Conservation (phyloP, 2,113 vertebrate genomes). For the Erpornis zantholeuca region DNA sequence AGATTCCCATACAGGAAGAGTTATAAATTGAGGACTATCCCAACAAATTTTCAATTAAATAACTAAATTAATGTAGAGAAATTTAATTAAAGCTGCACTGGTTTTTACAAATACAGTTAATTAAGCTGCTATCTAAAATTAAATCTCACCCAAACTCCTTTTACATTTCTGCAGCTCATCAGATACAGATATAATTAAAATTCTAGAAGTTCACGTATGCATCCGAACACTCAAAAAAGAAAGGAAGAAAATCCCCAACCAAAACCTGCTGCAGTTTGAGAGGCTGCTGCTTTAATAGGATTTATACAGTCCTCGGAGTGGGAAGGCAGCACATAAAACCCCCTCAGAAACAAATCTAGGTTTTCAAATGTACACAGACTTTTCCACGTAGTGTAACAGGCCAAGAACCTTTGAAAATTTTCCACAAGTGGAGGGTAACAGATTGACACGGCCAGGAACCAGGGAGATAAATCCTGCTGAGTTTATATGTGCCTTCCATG, state of each 20-base stretch:
- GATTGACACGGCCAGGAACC: not conserved
- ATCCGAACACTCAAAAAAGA: constrained; percentile 46
- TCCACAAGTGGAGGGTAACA: constrained; percentile 25
- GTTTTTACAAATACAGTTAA: constrained; percentile 78
- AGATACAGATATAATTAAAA: constrained; percentile 77
- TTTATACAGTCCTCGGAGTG: constrained; percentile 21
- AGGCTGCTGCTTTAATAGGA: constrained; percentile 51
- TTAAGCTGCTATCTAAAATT: constrained; percentile 80
- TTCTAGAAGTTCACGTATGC: constrained; percentile 65
- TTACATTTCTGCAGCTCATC: constrained; percentile 71
- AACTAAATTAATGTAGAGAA: constrained; percentile 72
- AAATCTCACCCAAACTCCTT: constrained; percentile 74
- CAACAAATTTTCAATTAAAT: constrained; percentile 77
- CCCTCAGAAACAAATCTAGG: constrained; percentile 32
- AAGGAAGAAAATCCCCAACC: not conserved
- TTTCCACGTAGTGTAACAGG: not conserved
- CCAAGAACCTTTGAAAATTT: constrained; percentile 51
- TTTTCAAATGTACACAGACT: not conserved
- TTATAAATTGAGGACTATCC: constrained; percentile 65
- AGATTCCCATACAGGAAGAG: constrained; percentile 50
- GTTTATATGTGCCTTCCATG: not conserved
- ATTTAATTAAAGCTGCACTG: constrained; percentile 78
- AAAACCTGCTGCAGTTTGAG: constrained; percentile 19
- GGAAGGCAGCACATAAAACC: not conserved
- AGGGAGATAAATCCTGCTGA: not conserved